Evolutionary conservation across 2,888 invertebrate genomes (phyloP), one percentile per base, ranked within the genome.

Genomic region (Stegana nigrithorax): DNA sequence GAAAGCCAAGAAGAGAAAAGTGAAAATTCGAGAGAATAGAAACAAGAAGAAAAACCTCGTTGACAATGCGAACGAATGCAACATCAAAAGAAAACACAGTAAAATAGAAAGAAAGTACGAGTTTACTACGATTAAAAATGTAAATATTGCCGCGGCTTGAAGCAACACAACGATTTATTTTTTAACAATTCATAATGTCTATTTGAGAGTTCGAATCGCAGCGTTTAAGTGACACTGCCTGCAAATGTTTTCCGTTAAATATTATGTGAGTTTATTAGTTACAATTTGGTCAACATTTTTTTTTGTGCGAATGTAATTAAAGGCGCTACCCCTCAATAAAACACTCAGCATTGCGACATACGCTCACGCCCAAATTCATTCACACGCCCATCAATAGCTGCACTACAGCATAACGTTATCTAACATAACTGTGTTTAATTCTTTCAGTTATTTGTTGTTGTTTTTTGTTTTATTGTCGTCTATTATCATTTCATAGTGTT

Each of bases 221-320:
- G 68, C 62, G 65, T 36, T 36, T 25, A 65, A 66, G 65, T 61
- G 63, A 61, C 69, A 73, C 73, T 63, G 78, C 75, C 69, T 58
- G 58, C 73, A 78, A 75, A 75, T 78, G 76, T 76, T 73, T 70
- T 70, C 73, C 75, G 66, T 67, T n/a, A 70, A 73, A 67, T 69
- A 75, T 55, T 55, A 55, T 76, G 75, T 79, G 75, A 78, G 76
- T 72, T 62, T 53, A 60, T 27, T 64, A 10, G n/a, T 36, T 36
- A 36, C n/a, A n/a, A n/a, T n/a, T n/a, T n/a, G n/a, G n/a, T n/a
- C n/a, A n/a, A n/a, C n/a, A n/a, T 39, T 39, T 39, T n/a, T 39
- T 39, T 10, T 4, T 39, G 17, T 39, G 4, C 14, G 10, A 36
- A n/a, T 36, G 10, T n/a, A 36, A 36, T 10, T 36, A 8, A n/a